Base-by-base conservation (phyloP, 2,113 vertebrate species). In the Lophius piscatorius region DNA sequence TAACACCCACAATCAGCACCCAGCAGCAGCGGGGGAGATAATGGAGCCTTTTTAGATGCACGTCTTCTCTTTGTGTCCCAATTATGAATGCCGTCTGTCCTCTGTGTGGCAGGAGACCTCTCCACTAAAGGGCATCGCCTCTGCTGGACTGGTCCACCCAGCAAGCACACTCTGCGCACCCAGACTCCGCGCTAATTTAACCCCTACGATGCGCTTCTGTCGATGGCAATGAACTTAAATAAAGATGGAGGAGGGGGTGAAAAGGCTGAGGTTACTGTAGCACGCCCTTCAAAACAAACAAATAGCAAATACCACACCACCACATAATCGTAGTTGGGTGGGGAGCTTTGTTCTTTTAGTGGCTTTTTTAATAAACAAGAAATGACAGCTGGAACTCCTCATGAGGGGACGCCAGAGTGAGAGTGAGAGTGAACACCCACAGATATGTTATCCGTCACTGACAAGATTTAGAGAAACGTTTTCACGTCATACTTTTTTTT, bases 61-160 rank as follows among this genome's bases (percentile, higher is more conserved):
- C 62, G 61, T 72, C 69, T 77, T 61, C 67, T 80, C 85, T 88
- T 88, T 89, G 85, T 82, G 72, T 83, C 83, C 77, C 62, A 54
- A 64, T 29, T 78, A 81, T 84, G 85, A 89, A 85, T 67, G 84
- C 67, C 63, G 82, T 82, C 81, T 84, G 87, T 86, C 79, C 78
- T 80, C 83, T 85, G 58, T 64, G 66, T 76, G 66, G 70, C 76
- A 75, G 78, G 81, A 86, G 86, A 86, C 73, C 83, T 76, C 83
- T 73, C 85, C 76, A 85, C 83, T 85, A 90, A 88, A 86, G 91
- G 84, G 87, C 84, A 89, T 90, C 86, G 85, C 84, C 88, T 89
- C 81, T 78, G 86, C 83, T 71, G 70, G 81, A 86, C 76, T 70
- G 74, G 71, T 62, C 78, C 56, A 58, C 71, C 88, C 86, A 89